phyloP scores from a whole-genome alignment of 2,888 invertebrate genomes.

The Dioctria linearis region DNA sequence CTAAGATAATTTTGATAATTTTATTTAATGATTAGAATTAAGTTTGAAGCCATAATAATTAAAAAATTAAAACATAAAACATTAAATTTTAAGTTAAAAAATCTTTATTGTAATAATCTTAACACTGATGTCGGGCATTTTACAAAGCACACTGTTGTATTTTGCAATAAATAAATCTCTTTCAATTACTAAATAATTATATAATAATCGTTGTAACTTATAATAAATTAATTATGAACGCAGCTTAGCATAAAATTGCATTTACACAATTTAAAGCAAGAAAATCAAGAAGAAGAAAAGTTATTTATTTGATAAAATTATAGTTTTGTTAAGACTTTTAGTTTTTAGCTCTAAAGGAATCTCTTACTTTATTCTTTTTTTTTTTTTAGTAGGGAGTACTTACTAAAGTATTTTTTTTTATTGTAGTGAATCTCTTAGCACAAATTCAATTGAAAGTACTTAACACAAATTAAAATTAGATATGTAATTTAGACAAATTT shows the following conservation, averaged over 20 bases:
- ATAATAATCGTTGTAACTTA: neutral
- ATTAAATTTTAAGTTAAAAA: constrained; percentile 30
- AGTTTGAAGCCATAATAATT: constrained; percentile 44
- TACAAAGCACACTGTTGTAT: constrained; percentile 18
- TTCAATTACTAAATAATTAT: too few relatives aligned
- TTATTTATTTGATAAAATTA: constrained; percentile 22
- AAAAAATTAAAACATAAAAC: constrained; percentile 5
- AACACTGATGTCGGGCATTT: constrained; percentile 15
- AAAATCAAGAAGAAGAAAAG: neutral
- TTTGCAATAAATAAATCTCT: constrained; percentile 4
- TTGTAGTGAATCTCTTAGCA: neutral
- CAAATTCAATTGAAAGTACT: constrained; percentile 14
- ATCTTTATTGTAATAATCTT: constrained; percentile 28
- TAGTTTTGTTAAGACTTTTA: neutral
- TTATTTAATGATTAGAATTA: constrained; percentile 27
- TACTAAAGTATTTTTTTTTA: neutral
- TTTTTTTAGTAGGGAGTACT: neutral
- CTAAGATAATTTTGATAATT: constrained; percentile 20
- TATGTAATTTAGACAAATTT: too few relatives aligned
- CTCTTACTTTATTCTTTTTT: neutral
- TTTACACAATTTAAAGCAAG: constrained; percentile 28
- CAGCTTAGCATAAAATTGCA: constrained; percentile 43
- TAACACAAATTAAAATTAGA: neutral
- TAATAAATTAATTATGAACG: neutral
- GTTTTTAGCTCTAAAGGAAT: neutral